Evolutionary conservation across 2,888 invertebrate genomes (phyloP).

Genomic region (Ferrisia virgata): DNA sequence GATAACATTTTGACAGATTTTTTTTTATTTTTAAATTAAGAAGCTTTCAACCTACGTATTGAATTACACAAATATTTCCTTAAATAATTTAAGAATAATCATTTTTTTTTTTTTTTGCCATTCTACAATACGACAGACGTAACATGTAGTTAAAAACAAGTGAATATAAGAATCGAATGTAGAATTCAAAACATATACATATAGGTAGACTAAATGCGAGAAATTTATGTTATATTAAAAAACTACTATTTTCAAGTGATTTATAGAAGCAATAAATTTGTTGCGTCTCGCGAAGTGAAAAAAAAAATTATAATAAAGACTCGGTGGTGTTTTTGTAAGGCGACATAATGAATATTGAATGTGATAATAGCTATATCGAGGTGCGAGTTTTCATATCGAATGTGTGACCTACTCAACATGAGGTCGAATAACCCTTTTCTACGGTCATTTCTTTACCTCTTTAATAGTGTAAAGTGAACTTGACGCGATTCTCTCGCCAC

Average conservation of each 20-base stretch:
- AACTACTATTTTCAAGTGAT: conserved; percentile 19
- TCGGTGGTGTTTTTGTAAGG: conserved; percentile 11
- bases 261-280: conserved; percentile 22
- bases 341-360: conserved; percentile 36
- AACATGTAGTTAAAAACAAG: neutral
- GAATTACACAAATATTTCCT: neutral
- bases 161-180: neutral
- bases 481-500: conserved; percentile 27
- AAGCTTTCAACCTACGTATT: conserved; percentile 9
- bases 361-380: conserved; percentile 36
- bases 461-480: neutral
- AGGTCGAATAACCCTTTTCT: conserved; percentile 38
- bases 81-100: neutral
- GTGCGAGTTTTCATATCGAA: conserved; percentile 25
- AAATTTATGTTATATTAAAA: conserved; percentile 34
- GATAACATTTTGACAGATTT: conserved; percentile 10
- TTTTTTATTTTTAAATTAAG: too few species aligned
- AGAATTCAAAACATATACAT: conserved; percentile 14
- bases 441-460: neutral
- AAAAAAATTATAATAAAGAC: conserved; percentile 28
- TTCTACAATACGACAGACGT: neutral
- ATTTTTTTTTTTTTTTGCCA: neutral
- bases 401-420: conserved; percentile 40
- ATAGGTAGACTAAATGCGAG: conserved; percentile 1
- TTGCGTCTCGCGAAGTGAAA: conserved; percentile 14